Evolutionary conservation across 2,888 invertebrate genomes (phyloP).

Genomic region (Ametastegia equiseti): DNA sequence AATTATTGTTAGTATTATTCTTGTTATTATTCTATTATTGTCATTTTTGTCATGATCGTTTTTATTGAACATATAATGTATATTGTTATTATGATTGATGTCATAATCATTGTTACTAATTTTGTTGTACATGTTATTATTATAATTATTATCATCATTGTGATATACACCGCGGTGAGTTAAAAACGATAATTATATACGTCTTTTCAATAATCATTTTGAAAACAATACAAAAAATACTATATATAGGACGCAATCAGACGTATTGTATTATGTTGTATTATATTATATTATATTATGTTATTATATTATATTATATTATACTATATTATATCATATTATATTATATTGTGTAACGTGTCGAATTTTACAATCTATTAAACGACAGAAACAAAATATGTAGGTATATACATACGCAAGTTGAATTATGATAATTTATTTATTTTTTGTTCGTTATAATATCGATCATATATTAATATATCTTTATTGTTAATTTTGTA

Average conservation of each 20-base stretch:
- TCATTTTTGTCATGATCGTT: background rate
- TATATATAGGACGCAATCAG: background rate
- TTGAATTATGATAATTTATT: too few species aligned
- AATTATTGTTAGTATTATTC: conserved; percentile 4
- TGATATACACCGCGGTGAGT: background rate
- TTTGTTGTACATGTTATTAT: background rate
- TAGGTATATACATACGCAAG: background rate
- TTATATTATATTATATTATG: too few species aligned
- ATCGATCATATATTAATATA: too few species aligned
- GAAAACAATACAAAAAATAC: background rate
- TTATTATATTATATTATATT: background rate
- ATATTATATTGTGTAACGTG: too few species aligned
- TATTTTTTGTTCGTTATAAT: too few species aligned
- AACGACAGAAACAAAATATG: too few species aligned
- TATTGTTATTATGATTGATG: background rate
- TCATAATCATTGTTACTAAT: background rate
- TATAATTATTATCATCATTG: background rate
- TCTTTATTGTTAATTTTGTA: too few species aligned
- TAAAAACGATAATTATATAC: background rate
- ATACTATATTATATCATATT: too few species aligned
- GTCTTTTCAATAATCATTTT: background rate
- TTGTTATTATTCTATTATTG: conserved; percentile 17
- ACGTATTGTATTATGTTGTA: background rate
- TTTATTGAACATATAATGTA: too few species aligned
- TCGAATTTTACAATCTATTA: too few species aligned